Conservation (phyloP, 2,797 vertebrate genomes). For the Malacoraja senta region DNA sequence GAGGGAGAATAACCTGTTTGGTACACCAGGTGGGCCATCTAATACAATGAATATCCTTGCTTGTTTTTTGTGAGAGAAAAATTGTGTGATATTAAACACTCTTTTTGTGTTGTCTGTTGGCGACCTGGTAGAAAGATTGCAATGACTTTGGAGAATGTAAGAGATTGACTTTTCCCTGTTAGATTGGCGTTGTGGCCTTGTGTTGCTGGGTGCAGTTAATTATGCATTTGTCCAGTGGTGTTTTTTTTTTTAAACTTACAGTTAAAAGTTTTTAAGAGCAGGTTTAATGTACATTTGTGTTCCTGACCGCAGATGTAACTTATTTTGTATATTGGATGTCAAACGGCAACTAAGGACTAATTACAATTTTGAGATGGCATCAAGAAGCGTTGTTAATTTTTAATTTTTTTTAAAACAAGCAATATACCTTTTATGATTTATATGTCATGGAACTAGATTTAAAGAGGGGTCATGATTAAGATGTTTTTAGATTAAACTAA, state of each 20-base stretch:
- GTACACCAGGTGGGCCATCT: slow-evolving; percentile 79
- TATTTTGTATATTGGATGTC: neutral
- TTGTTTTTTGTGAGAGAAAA: slow-evolving; percentile 4
- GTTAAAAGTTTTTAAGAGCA: neutral
- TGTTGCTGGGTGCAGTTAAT: no score
- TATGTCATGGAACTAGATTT: no score
- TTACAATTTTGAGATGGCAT: no score
- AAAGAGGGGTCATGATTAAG: no score
- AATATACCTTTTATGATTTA: no score
- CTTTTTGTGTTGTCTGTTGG: neutral
- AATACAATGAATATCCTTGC: neutral
- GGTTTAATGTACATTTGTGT: neutral
- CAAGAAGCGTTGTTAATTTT: no score
- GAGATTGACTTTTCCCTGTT: neutral
- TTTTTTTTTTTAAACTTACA: no score
- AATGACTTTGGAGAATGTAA: neutral
- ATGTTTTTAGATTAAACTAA: no score
- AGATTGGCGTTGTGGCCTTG: neutral
- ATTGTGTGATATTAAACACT: neutral
- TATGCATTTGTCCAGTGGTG: neutral
- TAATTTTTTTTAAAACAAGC: no score
- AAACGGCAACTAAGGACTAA: no score
- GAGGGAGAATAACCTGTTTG: slow-evolving; percentile 96
- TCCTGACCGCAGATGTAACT: neutral
- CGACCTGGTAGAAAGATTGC: neutral